These are phyloP conservation scores for Karalla daura DNA, from an alignment of 2,797 vertebrate genomes.

Conservation along the genomic window DNA sequence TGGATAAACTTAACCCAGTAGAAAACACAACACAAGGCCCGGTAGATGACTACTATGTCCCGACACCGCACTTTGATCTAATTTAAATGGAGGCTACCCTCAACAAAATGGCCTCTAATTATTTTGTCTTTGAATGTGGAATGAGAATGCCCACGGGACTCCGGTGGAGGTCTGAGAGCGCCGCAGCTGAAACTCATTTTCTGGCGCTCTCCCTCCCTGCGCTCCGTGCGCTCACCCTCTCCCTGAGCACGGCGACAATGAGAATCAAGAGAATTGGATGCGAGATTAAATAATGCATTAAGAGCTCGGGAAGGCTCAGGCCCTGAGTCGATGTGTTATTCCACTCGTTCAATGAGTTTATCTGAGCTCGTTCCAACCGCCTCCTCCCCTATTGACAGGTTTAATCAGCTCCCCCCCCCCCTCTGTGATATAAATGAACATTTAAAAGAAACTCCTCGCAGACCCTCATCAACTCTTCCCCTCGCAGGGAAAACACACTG, in stretches of 20 bases:
- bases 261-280: slow-evolving; percentile 44
- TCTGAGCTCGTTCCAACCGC: slow-evolving; percentile 18
- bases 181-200: slow-evolving; percentile 68
- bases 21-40: slow-evolving; percentile 17
- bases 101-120: slow-evolving; percentile 75
- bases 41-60: slow-evolving; percentile 15
- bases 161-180: slow-evolving; percentile 55
- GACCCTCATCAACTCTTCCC: slow-evolving; percentile 34
- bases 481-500: slow-evolving; percentile 39
- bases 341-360: slow-evolving; percentile 15
- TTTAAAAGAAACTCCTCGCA: slow-evolving; percentile 12
- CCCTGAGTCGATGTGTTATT: slow-evolving; percentile 28
- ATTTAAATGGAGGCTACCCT: slow-evolving; percentile 63
- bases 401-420: slow-evolving; percentile 29
- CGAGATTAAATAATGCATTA: slow-evolving; percentile 51
- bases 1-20: slow-evolving; percentile 32
- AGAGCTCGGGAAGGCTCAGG: slow-evolving; percentile 9
- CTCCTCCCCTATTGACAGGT: slow-evolving; percentile 21
- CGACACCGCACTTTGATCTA: slow-evolving; percentile 53
- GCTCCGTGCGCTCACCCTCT: slow-evolving; percentile 17
- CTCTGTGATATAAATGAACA: neutral
- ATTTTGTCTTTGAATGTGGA: slow-evolving; percentile 74
- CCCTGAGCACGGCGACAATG: slow-evolving; percentile 32
- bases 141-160: slow-evolving; percentile 61
- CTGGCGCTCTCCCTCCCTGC: slow-evolving; percentile 23